Base-by-base conservation (phyloP, 1,140 invertebrate genomes). In the Nylanderia fulva region DNA sequence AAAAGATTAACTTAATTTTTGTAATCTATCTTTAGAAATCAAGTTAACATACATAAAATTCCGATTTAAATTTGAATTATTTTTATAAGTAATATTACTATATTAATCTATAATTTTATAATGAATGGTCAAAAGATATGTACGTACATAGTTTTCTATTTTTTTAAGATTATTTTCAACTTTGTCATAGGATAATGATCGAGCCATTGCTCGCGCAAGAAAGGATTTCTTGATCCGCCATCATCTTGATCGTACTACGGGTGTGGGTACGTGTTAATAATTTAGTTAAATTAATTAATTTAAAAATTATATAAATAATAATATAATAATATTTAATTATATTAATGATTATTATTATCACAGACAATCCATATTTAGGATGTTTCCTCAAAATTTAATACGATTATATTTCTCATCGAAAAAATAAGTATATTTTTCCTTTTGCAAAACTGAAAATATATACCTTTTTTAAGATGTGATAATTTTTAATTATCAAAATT, bases 201-300 rank as follows among this genome's bases (percentile, higher is more conserved):
- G 93, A 92, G 94, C 94, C n/a, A 93, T 94, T 33, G 93, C 93
- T 90, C 94, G 94, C 76, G 95, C 95, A 88, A 95, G 95, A 91
- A 95, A 94, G 77, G 95, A 95, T 87, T 95, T 95, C 90, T 92
- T 96, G 93, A 96, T 97, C 87, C 95, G 96, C 86, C 96, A 97
- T 94, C 96, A 97, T 92, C 95, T 97, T 87, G 96, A 97, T 94
- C 95, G 96, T 92, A 97, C 96, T 91, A 97, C 96, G 77, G 96
- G 96, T 89, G 95, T 95, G 92, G 96, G 95, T 96, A 94, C 94
- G 94, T 92, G 11, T 48, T 24, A 7, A 76, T 33, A 68, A 80
- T 56, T 75, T 18, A 69, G 8, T 61, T 21, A 52, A 52, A 15
- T 48, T n/a, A 36, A 82, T 61, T 21, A 48, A 54, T 21, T 48